Conservation (phyloP, 2,113 vertebrate genomes). For the Vidua chalybeata region DNA sequence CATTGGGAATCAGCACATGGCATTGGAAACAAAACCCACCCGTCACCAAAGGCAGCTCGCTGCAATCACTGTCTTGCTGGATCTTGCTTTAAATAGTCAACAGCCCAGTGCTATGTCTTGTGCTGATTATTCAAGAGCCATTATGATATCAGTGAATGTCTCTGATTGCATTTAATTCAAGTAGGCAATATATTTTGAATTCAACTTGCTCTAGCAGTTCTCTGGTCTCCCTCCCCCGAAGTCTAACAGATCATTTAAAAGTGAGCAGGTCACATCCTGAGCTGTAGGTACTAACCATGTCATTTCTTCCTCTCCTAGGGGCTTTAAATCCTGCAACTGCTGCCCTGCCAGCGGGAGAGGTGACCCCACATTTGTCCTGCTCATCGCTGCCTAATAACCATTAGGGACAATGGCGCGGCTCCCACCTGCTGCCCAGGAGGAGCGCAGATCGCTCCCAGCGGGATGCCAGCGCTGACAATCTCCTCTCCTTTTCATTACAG, state of each 20-base stretch:
- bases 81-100: conserved; percentile 44
- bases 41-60: not conserved
- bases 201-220: conserved; percentile 13
- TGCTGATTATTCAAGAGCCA: conserved; percentile 65
- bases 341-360: conserved; percentile 82
- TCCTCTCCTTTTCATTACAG: conserved; percentile 63
- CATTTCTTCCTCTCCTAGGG: conserved; percentile 77
- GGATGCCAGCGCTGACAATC: conserved; percentile 61
- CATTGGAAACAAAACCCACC: conserved; percentile 13
- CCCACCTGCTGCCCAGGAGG: conserved; percentile 89
- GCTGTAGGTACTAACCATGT: conserved; percentile 67
- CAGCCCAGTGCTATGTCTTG: conserved; percentile 66
- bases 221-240: conserved; percentile 33
- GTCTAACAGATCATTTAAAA: conserved; percentile 56
- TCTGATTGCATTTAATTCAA: conserved; percentile 71
- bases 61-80: conserved; percentile 42
- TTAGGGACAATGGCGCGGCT: conserved; percentile 75
- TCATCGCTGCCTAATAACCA: conserved; percentile 87
- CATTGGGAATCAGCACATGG: conserved; percentile 34
- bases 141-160: conserved; percentile 60
- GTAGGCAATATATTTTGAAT: conserved; percentile 62
- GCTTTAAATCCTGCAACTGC: conserved; percentile 78
- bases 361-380: conserved; percentile 84
- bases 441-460: conserved; percentile 66
- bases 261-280: conserved; percentile 52